Conservation (phyloP, 2,113 vertebrate species). For the Clarias macrocephalus region DNA sequence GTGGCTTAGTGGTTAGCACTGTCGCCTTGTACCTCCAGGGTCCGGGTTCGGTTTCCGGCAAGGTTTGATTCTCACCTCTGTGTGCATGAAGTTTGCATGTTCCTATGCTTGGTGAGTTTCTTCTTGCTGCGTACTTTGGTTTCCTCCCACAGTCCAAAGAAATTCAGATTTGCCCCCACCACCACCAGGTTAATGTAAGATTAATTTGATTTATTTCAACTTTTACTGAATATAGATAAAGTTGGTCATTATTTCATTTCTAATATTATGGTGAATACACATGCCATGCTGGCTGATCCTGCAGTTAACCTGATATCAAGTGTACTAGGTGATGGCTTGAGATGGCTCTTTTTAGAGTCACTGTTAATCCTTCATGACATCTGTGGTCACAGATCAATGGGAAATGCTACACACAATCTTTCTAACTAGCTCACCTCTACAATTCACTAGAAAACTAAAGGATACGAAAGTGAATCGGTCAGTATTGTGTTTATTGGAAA, state of each 20-base stretch:
- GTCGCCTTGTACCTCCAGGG: too few relatives aligned
- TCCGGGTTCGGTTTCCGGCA: too few relatives aligned
- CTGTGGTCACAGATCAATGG: background rate
- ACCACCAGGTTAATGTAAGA: background rate
- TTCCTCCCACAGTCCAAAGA: too few relatives aligned
- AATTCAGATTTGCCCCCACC: too few relatives aligned
- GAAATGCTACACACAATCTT: background rate
- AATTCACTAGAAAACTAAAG: background rate
- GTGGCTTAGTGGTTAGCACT: too few relatives aligned
- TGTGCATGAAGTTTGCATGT: too few relatives aligned
- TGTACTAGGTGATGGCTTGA: background rate
- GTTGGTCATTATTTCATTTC: background rate
- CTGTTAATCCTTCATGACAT: constrained; percentile 21
- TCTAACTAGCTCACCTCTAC: background rate
- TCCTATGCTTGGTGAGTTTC: too few relatives aligned
- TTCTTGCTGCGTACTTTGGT: too few relatives aligned
- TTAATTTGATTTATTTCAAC: background rate
- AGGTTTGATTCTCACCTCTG: too few relatives aligned
- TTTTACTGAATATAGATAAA: background rate
- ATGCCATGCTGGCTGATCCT: background rate
- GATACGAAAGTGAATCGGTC: background rate
- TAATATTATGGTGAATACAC: background rate
- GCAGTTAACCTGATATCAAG: background rate
- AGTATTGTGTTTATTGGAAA: background rate
- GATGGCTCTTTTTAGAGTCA: background rate